These are phyloP conservation scores for Oostethus manadensis DNA, from an alignment of 2,113 vertebrate species.

Conservation along the genomic window DNA sequence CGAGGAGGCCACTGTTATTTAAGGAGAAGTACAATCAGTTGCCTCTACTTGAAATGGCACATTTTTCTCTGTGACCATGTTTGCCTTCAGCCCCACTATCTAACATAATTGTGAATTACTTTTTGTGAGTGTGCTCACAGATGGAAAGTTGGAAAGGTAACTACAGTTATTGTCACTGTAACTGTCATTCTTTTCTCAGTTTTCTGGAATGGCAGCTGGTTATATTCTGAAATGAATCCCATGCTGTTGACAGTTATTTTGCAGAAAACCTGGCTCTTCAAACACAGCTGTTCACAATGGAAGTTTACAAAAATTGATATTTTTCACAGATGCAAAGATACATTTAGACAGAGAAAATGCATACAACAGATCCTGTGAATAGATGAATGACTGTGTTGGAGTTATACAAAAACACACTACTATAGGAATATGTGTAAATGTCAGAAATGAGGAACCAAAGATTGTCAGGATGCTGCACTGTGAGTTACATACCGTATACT, in stretches of 20 bases:
- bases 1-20: too few relatives aligned
- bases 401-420: slow-evolving; percentile 1
- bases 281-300: slow-evolving; percentile 5
- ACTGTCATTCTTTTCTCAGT: slow-evolving; percentile 35
- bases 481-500: too few relatives aligned
- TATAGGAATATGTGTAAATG: neutral
- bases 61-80: slow-evolving; percentile 21
- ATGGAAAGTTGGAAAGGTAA: slow-evolving; percentile 42
- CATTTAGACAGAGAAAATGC: slow-evolving; percentile 2
- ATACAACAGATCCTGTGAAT: slow-evolving; percentile 4
- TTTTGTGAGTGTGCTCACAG: slow-evolving; percentile 26
- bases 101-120: too few relatives aligned
- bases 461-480: neutral
- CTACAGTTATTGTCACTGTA: slow-evolving; percentile 46
- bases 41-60: slow-evolving; percentile 23
- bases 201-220: slow-evolving; percentile 25
- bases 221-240: slow-evolving; percentile 30
- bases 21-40: slow-evolving; percentile 1
- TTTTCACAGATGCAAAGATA: neutral
- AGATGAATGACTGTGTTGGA: neutral
- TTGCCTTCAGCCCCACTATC: slow-evolving; percentile 23
- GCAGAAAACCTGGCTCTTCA: slow-evolving; percentile 9
- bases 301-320: slow-evolving; percentile 4
- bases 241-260: slow-evolving; percentile 24
- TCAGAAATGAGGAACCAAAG: slow-evolving; percentile 10